These are phyloP conservation scores for Glaucidium brasilianum DNA, from an alignment of 2,113 vertebrate species.

Conservation along the genomic window DNA sequence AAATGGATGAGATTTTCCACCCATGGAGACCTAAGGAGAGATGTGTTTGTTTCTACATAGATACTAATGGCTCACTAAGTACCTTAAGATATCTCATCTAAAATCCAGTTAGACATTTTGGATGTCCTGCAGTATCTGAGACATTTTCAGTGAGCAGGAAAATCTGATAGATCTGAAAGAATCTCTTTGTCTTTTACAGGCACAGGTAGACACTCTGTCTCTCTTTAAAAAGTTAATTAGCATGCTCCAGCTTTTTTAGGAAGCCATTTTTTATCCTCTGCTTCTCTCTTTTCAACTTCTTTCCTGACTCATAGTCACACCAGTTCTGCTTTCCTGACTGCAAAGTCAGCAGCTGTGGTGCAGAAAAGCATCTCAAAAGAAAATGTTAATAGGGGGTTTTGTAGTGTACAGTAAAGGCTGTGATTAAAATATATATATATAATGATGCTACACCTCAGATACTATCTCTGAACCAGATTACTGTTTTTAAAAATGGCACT, in stretches of 20 bases:
- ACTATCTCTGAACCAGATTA: neutral
- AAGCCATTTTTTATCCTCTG: neutral
- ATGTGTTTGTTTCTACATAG: neutral
- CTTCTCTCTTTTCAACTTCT: neutral
- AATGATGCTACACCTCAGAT: neutral
- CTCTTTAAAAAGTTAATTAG: neutral
- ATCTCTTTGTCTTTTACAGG: neutral
- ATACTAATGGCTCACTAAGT: neutral
- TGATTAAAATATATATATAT: neutral
- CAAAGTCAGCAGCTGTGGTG: neutral
- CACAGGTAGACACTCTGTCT: neutral
- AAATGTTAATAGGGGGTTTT: neutral
- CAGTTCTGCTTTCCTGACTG: constrained; percentile 1
- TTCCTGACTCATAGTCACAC: neutral
- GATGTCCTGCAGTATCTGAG: neutral
- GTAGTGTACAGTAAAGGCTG: neutral
- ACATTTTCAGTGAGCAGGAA: neutral
- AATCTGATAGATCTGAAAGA: neutral
- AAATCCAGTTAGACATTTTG: neutral
- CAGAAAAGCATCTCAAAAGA: constrained; percentile 5
- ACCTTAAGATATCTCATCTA: neutral
- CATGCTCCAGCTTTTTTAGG: neutral
- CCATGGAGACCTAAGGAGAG: neutral
- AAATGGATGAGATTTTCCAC: neutral
- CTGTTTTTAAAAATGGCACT: neutral